These are phyloP conservation scores for Clinocottus analis DNA, from an alignment of 2,113 vertebrate genomes.

Conservation along the genomic window DNA sequence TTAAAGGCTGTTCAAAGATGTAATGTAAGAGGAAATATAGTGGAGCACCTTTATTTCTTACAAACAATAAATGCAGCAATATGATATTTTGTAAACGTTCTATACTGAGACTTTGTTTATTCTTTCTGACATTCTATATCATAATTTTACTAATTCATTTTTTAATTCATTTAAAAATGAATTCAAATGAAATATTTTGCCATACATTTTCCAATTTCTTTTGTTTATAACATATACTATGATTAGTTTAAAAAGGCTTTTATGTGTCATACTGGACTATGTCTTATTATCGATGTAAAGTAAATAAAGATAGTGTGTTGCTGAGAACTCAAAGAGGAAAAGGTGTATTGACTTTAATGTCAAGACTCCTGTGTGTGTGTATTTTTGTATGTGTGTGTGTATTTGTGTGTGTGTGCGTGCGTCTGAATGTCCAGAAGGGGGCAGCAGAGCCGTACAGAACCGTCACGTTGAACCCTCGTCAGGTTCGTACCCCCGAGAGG, in stretches of 20 bases:
- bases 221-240: neutral
- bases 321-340: too few relatives aligned
- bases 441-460: constrained; percentile 44
- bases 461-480: neutral
- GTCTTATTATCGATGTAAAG: too few relatives aligned
- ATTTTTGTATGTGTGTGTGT: too few relatives aligned
- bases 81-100: too few relatives aligned
- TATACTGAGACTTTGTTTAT: neutral
- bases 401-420: fast-evolving
- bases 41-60: neutral
- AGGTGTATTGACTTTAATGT: too few relatives aligned
- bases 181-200: too few relatives aligned
- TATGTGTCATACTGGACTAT: neutral
- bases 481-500: neutral
- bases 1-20: neutral
- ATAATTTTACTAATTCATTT: too few relatives aligned
- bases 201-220: too few relatives aligned
- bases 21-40: neutral
- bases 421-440: constrained; percentile 54
- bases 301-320: too few relatives aligned
- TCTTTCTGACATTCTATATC: neutral
- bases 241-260: neutral
- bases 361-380: too few relatives aligned
- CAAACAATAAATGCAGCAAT: too few relatives aligned
- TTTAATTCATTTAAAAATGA: too few relatives aligned